These are phyloP conservation scores for Ctenomys sociabilis DNA, from an alignment of 2,113 vertebrate genomes.

Conservation along the genomic window DNA sequence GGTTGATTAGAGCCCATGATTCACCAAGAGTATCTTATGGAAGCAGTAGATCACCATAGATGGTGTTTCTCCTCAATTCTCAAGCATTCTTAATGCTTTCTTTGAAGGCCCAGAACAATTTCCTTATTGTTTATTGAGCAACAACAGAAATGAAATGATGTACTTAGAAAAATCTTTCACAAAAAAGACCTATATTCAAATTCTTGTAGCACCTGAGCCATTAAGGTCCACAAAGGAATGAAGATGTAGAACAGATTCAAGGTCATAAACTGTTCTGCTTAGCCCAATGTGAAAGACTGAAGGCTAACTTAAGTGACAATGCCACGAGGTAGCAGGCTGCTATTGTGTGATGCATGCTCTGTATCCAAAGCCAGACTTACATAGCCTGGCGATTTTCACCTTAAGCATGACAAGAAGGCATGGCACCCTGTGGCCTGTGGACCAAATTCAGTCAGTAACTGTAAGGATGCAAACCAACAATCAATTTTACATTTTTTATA, in stretches of 20 bases:
- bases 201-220: slow-evolving; percentile 92
- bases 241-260: slow-evolving; percentile 93
- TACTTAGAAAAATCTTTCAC: slow-evolving; percentile 87
- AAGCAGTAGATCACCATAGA: slow-evolving; percentile 60
- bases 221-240: slow-evolving; percentile 93
- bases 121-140: slow-evolving; percentile 49
- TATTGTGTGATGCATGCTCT: slow-evolving; percentile 90
- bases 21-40: slow-evolving; percentile 56
- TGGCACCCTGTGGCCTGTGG: background rate
- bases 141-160: background rate
- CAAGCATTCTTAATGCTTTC: slow-evolving; percentile 61
- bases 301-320: slow-evolving; percentile 94
- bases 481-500: background rate
- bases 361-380: slow-evolving; percentile 92
- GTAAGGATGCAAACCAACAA: background rate
- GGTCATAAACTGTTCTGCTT: slow-evolving; percentile 89
- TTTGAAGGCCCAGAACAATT: slow-evolving; percentile 57
- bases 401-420: slow-evolving; percentile 92
- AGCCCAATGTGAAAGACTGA: slow-evolving; percentile 94
- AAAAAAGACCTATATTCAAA: slow-evolving; percentile 94
- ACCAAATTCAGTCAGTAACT: background rate
- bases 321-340: slow-evolving; percentile 94
- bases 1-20: slow-evolving; percentile 64
- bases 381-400: slow-evolving; percentile 95
- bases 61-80: slow-evolving; percentile 64